Percentiles rank a stretch among this genome's conserved stretches.
Evolutionary conservation across 2,797 vertebrate genomes (phyloP).

Genomic region (Rhyacichthys aspro): DNA sequence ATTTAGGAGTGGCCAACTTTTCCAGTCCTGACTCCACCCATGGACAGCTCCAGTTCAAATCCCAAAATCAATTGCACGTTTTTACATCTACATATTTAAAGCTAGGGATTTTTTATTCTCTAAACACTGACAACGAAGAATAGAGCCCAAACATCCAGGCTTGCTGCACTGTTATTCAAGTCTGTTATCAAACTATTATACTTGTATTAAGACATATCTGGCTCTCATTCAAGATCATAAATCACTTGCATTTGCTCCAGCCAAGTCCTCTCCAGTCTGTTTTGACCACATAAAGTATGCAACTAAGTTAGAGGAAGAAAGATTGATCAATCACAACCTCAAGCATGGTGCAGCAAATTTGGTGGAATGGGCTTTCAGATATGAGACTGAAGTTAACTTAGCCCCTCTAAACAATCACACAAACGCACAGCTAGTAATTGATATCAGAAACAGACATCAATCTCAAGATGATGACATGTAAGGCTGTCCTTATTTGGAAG

Average conservation of each 20-base stretch:
- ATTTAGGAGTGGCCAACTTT: slow-evolving; percentile 44
- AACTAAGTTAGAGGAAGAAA: slow-evolving; percentile 20
- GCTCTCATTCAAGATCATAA: slow-evolving; percentile 35
- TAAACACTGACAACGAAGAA: background rate
- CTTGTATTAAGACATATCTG: slow-evolving; percentile 47
- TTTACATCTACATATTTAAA: slow-evolving; percentile 19
- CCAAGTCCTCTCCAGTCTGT: slow-evolving; percentile 45
- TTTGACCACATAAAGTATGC: slow-evolving; percentile 43
- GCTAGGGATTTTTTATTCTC: slow-evolving; percentile 14
- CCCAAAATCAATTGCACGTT: slow-evolving; percentile 62
- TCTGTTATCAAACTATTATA: slow-evolving; percentile 34
- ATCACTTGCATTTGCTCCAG: slow-evolving; percentile 50
- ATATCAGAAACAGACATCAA: slow-evolving; percentile 49
- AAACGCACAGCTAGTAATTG: slow-evolving; percentile 41
- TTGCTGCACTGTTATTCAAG: slow-evolving; percentile 4
- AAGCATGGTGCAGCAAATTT: slow-evolving; percentile 5
- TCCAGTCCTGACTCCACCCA: slow-evolving; percentile 24
- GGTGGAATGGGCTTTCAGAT: slow-evolving; percentile 20
- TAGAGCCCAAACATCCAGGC: background rate
- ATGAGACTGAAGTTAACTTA: slow-evolving; percentile 44
- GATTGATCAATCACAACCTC: slow-evolving; percentile 42
- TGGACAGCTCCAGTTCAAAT: slow-evolving; percentile 47
- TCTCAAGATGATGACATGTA: slow-evolving; percentile 47
- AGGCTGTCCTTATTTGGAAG: slow-evolving; percentile 40
- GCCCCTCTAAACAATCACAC: slow-evolving; percentile 35